Evolutionary conservation across 2,888 invertebrate species (phyloP).

Genomic region (Dendrolimus pini): DNA sequence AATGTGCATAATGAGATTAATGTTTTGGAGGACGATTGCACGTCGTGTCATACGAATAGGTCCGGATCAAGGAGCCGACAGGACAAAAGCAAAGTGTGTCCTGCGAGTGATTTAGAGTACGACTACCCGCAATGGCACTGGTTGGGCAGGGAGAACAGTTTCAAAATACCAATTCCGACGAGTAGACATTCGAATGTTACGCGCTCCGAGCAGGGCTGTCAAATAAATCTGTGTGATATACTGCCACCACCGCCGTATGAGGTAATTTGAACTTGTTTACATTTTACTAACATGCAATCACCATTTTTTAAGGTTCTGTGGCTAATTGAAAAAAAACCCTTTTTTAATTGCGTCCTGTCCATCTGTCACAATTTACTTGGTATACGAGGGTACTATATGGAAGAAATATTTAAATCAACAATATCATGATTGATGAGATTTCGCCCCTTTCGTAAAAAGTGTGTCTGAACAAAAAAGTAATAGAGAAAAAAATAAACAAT

Average conservation of each 20-base stretch:
- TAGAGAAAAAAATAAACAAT: too few relatives aligned
- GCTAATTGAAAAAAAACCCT: slow-evolving; percentile 14
- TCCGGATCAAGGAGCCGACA: slow-evolving; percentile 67
- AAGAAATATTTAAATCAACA: too few relatives aligned
- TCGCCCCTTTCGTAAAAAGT: too few relatives aligned
- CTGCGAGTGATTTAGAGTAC: slow-evolving; percentile 68
- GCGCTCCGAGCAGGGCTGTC: slow-evolving; percentile 71
- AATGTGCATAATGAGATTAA: slow-evolving; percentile 60
- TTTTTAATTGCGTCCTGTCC: too few relatives aligned
- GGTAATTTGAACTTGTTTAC: slow-evolving; percentile 62
- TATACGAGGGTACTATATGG: too few relatives aligned
- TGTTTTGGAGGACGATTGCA: slow-evolving; percentile 61
- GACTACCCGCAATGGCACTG: slow-evolving; percentile 73
- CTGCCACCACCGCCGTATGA: slow-evolving; percentile 80
- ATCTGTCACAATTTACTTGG: too few relatives aligned
- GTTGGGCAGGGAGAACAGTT: slow-evolving; percentile 71
- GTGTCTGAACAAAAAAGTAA: too few relatives aligned
- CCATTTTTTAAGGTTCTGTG: slow-evolving; percentile 25
- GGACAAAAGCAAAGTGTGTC: slow-evolving; percentile 71
- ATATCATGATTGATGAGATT: too few relatives aligned
- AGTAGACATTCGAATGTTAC: slow-evolving; percentile 66
- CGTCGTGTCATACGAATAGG: slow-evolving; percentile 66
- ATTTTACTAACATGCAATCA: slow-evolving; percentile 30
- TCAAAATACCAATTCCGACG: slow-evolving; percentile 70
- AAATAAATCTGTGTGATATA: slow-evolving; percentile 81